phyloP scores from a whole-genome alignment of 2,888 invertebrate genomes.

The Dicranocentrus wangi region DNA sequence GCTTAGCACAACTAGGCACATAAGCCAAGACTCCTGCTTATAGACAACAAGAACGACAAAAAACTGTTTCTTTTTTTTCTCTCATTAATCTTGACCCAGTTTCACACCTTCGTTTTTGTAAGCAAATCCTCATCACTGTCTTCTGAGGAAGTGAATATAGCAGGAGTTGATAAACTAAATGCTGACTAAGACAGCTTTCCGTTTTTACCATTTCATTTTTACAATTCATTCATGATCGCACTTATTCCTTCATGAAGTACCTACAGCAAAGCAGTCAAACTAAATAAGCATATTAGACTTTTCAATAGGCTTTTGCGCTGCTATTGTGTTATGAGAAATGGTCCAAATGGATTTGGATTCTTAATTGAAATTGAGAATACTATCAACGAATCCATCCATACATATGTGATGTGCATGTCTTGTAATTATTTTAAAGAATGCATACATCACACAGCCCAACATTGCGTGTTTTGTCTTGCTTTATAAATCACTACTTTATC shows the following conservation, averaged over 20 bases:
- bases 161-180: neutral
- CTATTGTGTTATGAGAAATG: conserved; percentile 24
- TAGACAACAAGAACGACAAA: neutral
- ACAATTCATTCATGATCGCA: no score
- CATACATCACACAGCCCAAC: neutral
- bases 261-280: neutral
- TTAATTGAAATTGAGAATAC: neutral
- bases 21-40: neutral
- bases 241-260: no score
- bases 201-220: neutral
- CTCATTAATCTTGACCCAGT: conserved; percentile 56
- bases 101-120: conserved; percentile 23
- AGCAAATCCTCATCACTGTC: conserved; percentile 10
- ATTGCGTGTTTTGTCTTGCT: neutral
- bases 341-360: conserved; percentile 6
- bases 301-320: neutral
- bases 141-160: conserved; percentile 12
- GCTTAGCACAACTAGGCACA: neutral
- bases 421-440: neutral
- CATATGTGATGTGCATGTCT: neutral
- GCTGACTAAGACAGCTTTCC: neutral
- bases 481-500: neutral
- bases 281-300: neutral
- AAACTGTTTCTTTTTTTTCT: conserved; percentile 40
- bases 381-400: neutral